Evolutionary conservation across 2,113 vertebrate genomes (phyloP).

Genomic region (Sprattus sprattus): DNA sequence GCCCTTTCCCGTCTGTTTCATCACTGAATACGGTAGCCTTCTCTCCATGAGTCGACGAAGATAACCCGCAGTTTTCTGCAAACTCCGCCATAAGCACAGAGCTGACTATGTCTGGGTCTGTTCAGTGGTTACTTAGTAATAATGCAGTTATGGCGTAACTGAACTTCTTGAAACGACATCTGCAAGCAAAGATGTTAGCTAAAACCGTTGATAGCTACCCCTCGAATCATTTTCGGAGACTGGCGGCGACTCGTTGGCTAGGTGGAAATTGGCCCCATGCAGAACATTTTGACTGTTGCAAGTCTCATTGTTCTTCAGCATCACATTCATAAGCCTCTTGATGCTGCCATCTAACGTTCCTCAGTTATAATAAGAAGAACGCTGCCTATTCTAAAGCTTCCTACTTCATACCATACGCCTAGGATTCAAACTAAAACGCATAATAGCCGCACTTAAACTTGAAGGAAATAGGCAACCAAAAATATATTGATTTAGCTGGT

Average conservation of each 20-base stretch:
- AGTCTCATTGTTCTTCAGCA: conserved; percentile 42
- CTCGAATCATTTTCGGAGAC: conserved; percentile 18
- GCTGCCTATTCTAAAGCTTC: not conserved
- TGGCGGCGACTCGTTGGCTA: conserved; percentile 11
- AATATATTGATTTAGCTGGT: not conserved
- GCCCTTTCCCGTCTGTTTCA: conserved; percentile 71
- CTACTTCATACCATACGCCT: not conserved
- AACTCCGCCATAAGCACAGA: conserved; percentile 74
- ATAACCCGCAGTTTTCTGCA: conserved; percentile 60
- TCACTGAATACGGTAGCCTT: conserved; percentile 55
- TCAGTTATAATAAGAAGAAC: not conserved
- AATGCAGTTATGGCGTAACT: conserved; percentile 26
- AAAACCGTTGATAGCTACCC: conserved; percentile 22
- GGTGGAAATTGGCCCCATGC: conserved; percentile 24
- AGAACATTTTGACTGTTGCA: conserved; percentile 34
- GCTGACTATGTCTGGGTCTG: conserved; percentile 28
- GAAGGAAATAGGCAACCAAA: not conserved
- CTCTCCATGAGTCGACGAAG: conserved; percentile 54
- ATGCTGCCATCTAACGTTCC: conserved; percentile 47
- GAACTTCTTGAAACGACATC: conserved; percentile 15
- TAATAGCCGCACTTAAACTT: not conserved
- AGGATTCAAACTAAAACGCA: not conserved
- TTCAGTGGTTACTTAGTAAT: conserved; percentile 19
- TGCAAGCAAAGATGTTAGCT: conserved; percentile 9
- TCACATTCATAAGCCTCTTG: conserved; percentile 27